Evolutionary conservation across 2,113 vertebrate genomes (phyloP).

Genomic region (Syngnathoides biaculeatus): DNA sequence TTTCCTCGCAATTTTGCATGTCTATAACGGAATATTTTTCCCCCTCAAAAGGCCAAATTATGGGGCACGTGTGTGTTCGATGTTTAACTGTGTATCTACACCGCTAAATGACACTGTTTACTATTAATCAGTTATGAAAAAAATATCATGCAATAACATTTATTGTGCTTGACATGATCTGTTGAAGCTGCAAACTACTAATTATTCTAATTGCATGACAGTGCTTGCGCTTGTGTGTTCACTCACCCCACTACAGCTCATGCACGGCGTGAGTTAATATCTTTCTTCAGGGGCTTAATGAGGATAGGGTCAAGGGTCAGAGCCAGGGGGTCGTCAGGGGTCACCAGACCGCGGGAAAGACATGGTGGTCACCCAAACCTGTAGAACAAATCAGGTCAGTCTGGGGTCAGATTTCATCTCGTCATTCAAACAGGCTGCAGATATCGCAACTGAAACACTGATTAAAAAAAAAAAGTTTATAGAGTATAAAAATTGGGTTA

Average conservation of each 20-base stretch:
- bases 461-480: neutral
- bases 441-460: neutral
- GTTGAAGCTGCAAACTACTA: neutral
- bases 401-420: neutral
- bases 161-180: neutral
- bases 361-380: slow-evolving; percentile 48
- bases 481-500: neutral
- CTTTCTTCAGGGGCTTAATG: slow-evolving; percentile 39
- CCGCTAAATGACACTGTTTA: neutral
- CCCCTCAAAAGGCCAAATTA: too few relatives aligned
- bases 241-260: slow-evolving; percentile 61
- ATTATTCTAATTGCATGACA: neutral
- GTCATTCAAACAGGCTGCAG: neutral
- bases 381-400: slow-evolving; percentile 21
- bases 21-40: neutral
- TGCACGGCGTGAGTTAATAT: slow-evolving; percentile 40
- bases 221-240: neutral
- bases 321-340: slow-evolving; percentile 55
- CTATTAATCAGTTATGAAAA: neutral
- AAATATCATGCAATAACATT: neutral
- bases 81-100: neutral
- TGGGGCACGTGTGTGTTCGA: neutral
- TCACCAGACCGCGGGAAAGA: slow-evolving; percentile 34
- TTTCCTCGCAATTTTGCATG: too few relatives aligned
- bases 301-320: slow-evolving; percentile 39